These are phyloP conservation scores for Phlogophora meticulosa DNA, from an alignment of 2,888 invertebrate genomes.

Conservation along the genomic window DNA sequence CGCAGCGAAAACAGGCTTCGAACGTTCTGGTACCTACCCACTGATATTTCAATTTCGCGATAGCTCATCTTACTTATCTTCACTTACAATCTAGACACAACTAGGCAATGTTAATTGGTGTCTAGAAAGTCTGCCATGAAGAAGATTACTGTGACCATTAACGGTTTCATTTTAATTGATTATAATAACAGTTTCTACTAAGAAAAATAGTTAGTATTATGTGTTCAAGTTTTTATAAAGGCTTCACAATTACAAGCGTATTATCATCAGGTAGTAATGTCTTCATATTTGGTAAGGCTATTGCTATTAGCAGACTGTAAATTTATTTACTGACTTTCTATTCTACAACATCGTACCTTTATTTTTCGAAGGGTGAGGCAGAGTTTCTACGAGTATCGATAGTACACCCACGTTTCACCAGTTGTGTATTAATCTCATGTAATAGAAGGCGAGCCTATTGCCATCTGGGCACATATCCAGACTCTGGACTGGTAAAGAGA, in stretches of 20 bases:
- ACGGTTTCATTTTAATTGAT: slow-evolving; percentile 68
- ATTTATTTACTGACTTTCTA: slow-evolving; percentile 16
- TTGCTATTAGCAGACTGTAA: slow-evolving; percentile 11
- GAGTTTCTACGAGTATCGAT: too few relatives aligned
- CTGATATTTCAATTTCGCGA: slow-evolving; percentile 64
- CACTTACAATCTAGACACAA: slow-evolving; percentile 65
- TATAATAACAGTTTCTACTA: slow-evolving; percentile 65
- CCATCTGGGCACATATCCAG: too few relatives aligned
- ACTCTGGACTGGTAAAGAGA: too few relatives aligned
- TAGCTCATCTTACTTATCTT: slow-evolving; percentile 63
- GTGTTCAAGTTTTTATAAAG: slow-evolving; percentile 42
- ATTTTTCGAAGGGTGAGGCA: too few relatives aligned
- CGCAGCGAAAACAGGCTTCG: slow-evolving; percentile 48
- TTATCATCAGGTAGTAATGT: slow-evolving; percentile 28
- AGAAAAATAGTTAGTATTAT: slow-evolving; percentile 56
- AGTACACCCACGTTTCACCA: too few relatives aligned
- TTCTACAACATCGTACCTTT: too few relatives aligned
- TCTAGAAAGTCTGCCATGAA: slow-evolving; percentile 71
- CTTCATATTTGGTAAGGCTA: slow-evolving; percentile 16
- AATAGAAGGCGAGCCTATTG: too few relatives aligned
- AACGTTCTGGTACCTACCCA: slow-evolving; percentile 48
- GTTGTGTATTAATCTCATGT: too few relatives aligned
- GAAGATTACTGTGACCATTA: slow-evolving; percentile 65
- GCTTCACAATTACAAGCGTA: slow-evolving; percentile 41
- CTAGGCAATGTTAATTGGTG: slow-evolving; percentile 72